A percentile compares a stretch with the other conserved stretches of the same genome.
Conservation (phyloP, 2,113 vertebrate genomes). For the Coptodon rendalli region DNA sequence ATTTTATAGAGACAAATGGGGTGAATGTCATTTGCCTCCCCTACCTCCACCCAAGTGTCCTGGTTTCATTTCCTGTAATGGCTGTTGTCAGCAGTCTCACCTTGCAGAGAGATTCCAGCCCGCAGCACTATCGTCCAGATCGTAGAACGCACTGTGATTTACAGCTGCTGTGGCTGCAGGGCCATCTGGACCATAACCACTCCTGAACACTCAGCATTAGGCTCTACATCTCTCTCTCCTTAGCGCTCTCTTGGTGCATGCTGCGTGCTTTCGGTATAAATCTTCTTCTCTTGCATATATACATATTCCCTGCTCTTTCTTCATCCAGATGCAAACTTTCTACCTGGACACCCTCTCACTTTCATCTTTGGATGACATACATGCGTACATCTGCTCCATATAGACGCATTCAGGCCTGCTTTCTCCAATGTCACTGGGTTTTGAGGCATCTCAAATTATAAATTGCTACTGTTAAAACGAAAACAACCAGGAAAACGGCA, state of each 20-base stretch:
- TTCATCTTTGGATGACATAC: not conserved
- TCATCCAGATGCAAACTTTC: not conserved
- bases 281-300: not conserved
- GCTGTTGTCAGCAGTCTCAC: conserved; percentile 43
- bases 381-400: not conserved
- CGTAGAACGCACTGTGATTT: conserved; percentile 50
- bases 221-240: not conserved
- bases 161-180: conserved; percentile 51
- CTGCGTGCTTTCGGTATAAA: not conserved
- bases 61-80: conserved; percentile 38
- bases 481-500: not conserved
- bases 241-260: not conserved
- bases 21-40: not conserved
- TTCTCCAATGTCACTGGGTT: not conserved
- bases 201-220: conserved; percentile 32
- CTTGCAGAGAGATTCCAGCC: conserved; percentile 44
- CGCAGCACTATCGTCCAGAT: conserved; percentile 34
- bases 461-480: not conserved
- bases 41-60: not conserved
- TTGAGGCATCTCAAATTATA: not conserved
- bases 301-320: not conserved
- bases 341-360: not conserved
- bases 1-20: not conserved
- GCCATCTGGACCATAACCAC: conserved; percentile 57
- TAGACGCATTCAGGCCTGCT: not conserved